Evolutionary conservation across 2,113 vertebrate genomes (phyloP), one percentile per base, ranked within the genome.

Genomic region (Willisornis vidua): DNA sequence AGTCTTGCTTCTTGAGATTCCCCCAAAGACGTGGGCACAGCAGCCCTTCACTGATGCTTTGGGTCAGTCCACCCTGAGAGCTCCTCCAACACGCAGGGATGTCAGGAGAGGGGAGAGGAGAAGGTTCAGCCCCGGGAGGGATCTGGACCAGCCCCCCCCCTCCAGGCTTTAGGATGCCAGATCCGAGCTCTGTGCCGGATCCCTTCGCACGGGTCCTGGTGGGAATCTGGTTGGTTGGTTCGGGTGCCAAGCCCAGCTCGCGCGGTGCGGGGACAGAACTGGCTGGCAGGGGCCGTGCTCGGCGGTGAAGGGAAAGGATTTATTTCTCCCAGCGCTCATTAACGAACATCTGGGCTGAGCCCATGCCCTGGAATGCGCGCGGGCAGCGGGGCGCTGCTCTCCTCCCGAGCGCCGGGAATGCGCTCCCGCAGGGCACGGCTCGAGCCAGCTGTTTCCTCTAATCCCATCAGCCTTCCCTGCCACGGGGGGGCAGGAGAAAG

Each of bases 301-400:
- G 9, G 93, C 46, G 59, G 81, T n/a, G 52, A 73, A 83, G 91
- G 89, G 39, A 76, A 84, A 93, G 94, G 90, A 93, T 96, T 93
- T 94, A 41, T 92, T 39, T 39, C 39, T 39, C 87, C 45, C 14
- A 25, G 91, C 72, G 91, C 96, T 95, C 95, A 90, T 97, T 94
- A 93, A 94, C 79, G 96, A 98, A 97, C 98, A 98, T 98, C 97
- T 98, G 98, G 97, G 97, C 97, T 96, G 92, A 74, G 97, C 86
- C 89, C 92, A 95, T 19, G 94, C 92, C 78, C 97, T 97, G 97
- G 97, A 98, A 98, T 98, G 97, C 35, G 85, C 13, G 87, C 91
- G 52, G 23, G 94, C 97, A 93, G 95, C 55, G n/a, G 97, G 96
- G 97, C 37, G 95, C 96, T 93, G 52, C 93, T 92, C 94, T 96